Conservation (phyloP, 2,797 vertebrate species). For the Xenops minutus region DNA sequence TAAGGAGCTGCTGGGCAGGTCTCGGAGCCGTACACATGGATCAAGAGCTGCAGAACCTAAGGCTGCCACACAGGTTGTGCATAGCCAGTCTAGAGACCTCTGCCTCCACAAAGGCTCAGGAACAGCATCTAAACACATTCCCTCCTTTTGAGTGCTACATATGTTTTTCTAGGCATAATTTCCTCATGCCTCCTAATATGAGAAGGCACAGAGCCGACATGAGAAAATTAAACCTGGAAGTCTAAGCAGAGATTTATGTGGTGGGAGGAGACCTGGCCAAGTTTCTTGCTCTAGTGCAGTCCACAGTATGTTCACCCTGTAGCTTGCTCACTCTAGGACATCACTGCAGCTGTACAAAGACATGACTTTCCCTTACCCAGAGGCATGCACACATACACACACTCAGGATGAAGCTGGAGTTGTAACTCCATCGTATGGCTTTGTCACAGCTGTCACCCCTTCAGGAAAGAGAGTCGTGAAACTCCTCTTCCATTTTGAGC, state of each 20-base stretch:
- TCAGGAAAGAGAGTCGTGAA: not conserved
- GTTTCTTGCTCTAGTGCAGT: not conserved
- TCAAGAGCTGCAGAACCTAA: not conserved
- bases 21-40: not conserved
- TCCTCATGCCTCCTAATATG: not conserved
- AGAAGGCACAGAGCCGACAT: not conserved
- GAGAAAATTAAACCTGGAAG: not conserved
- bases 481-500: conserved; percentile 57
- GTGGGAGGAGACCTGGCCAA: not conserved
- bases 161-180: not conserved
- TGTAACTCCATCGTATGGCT: not conserved
- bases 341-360: not conserved
- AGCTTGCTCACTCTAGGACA: not conserved
- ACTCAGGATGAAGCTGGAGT: not conserved
- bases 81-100: not conserved
- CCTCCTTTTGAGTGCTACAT: not conserved
- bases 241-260: not conserved
- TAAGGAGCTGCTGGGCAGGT: not conserved
- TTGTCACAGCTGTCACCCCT: conserved; percentile 19
- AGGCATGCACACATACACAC: too few relatives aligned
- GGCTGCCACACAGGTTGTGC: not conserved
- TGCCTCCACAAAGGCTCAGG: not conserved
- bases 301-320: not conserved
- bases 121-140: not conserved
- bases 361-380: not conserved